Evolutionary conservation across 2,888 invertebrate genomes (phyloP), one percentile per base, ranked within the genome.

Genomic region (Ormyrus rosae): DNA sequence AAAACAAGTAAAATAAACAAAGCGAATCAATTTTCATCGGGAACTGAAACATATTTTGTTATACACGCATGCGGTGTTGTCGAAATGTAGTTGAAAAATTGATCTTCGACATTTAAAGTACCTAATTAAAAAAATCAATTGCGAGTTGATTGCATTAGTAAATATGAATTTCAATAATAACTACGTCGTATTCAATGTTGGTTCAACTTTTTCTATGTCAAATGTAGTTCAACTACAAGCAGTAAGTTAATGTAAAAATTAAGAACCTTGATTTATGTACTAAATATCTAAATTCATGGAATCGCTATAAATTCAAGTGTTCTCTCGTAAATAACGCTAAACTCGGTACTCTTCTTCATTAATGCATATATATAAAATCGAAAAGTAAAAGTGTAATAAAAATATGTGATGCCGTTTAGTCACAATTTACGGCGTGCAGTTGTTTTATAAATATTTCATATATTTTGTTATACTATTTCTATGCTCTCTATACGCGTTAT

Each of bases 381-480:
- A 34, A 34, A 34, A 50, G 48, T 55, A 65, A 73, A 60, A 65
- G 61, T 48, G 8, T 34, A 34, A 34, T 34, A 34, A 51, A 61
- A 70, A 61, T 50, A 67, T 60, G 11, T 11, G 61, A 74, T 69
- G 72, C 81, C 82, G 82, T 69, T 65, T 82, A 84, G 83, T 87
- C 86, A 86, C 86, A 84, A 87, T 83, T 85, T 84, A 85, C 87
- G 87, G 83, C 83, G 85, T 84, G 81, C 83, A 84, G 84, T 86
- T 87, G 85, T 89, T 88, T 88, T 89, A 87, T 88, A 89, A 89
- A 89, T 89, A 89, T 87, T 89, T 90, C 86, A 90, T 90, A 90
- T 90, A 90, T 90, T 90, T 90, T 90, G 89, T 90, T 90, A 90
- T 89, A 90, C 89, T 89, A 83, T 90, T 90, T 89, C 89, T 89